phyloP scores from a whole-genome alignment of 1,140 invertebrate species.

The Aphelenchoides avenae region DNA sequence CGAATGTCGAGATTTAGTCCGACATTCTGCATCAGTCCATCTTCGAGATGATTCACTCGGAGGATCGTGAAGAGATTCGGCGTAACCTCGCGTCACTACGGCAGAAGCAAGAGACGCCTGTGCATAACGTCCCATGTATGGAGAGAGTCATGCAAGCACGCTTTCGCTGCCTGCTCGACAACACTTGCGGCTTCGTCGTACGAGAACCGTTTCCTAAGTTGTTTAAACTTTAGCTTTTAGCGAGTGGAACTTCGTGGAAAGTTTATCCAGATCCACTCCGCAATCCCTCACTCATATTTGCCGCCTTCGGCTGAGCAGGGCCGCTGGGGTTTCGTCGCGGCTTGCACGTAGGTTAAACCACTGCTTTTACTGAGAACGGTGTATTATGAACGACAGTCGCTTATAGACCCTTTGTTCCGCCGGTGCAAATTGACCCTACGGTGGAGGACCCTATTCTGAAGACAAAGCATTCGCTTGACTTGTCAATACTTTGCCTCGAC shows the following conservation, averaged over 20 bases:
- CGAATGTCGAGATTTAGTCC: slow-evolving; percentile 68
- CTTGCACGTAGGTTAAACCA: slow-evolving; percentile 36
- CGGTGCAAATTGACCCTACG: slow-evolving; percentile 78
- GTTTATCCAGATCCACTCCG: slow-evolving; percentile 32
- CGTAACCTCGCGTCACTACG: not conserved
- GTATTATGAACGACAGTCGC: slow-evolving; percentile 70
- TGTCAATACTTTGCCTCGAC: slow-evolving; percentile 92
- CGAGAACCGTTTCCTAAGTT: not conserved
- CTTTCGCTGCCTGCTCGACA: slow-evolving; percentile 95
- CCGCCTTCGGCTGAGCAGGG: not conserved
- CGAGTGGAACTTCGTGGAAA: slow-evolving; percentile 34
- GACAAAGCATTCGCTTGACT: slow-evolving; percentile 94
- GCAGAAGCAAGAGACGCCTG: not conserved
- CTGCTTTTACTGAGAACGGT: slow-evolving; percentile 69
- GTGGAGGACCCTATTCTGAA: slow-evolving; percentile 97
- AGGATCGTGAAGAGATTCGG: slow-evolving; percentile 86
- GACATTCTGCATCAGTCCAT: slow-evolving; percentile 98
- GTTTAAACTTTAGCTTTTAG: slow-evolving; percentile 9
- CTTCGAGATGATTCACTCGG: slow-evolving; percentile 95
- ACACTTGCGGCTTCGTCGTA: slow-evolving; percentile 83
- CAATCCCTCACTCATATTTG: slow-evolving; percentile 7
- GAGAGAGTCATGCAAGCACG: slow-evolving; percentile 88
- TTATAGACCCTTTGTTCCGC: slow-evolving; percentile 94
- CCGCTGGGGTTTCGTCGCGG: slow-evolving; percentile 33
- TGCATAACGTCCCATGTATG: slow-evolving; percentile 76